Percentiles rank a stretch among this genome's conserved stretches.
Conservation (phyloP, 1,140 invertebrate genomes). For the Harlomillsia oculata region DNA sequence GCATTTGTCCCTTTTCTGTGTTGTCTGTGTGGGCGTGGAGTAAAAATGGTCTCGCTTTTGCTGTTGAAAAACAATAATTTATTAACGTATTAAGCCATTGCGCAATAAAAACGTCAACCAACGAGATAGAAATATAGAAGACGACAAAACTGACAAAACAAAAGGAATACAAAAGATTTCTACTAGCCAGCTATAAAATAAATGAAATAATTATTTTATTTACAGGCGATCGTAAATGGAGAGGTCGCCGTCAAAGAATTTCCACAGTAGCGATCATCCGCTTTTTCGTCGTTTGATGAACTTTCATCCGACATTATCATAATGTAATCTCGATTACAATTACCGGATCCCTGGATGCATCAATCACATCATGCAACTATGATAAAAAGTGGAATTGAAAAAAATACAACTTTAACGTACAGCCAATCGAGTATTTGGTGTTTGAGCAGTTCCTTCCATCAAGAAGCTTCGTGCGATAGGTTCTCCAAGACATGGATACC, state of each 20-base stretch:
- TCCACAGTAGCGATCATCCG: conserved; percentile 29
- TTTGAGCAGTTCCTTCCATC: conserved; percentile 2
- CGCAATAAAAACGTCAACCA: too few relatives aligned
- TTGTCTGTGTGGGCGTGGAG: conserved; percentile 22
- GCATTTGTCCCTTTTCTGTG: background rate
- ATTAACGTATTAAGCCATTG: background rate
- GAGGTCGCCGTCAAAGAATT: conserved; percentile 4
- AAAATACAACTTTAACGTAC: too few relatives aligned
- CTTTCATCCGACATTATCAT: conserved; percentile 29
- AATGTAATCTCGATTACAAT: conserved; percentile 27
- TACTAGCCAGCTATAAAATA: too few relatives aligned
- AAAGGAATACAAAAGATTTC: too few relatives aligned
- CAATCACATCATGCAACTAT: too few relatives aligned
- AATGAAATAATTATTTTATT: background rate
- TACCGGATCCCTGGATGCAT: background rate
- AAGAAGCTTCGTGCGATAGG: conserved; percentile 1
- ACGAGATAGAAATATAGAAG: too few relatives aligned
- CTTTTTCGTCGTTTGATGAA: conserved; percentile 7
- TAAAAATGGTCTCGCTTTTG: conserved; percentile 27
- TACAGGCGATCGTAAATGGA: conserved; percentile 17
- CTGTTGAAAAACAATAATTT: background rate
- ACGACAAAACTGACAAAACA: too few relatives aligned
- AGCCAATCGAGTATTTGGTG: background rate
- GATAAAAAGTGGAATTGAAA: too few relatives aligned
- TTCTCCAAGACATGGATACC: conserved; percentile 23